Base-by-base conservation (phyloP, 2,888 invertebrate species). In the Drosophila acutilabella region DNA sequence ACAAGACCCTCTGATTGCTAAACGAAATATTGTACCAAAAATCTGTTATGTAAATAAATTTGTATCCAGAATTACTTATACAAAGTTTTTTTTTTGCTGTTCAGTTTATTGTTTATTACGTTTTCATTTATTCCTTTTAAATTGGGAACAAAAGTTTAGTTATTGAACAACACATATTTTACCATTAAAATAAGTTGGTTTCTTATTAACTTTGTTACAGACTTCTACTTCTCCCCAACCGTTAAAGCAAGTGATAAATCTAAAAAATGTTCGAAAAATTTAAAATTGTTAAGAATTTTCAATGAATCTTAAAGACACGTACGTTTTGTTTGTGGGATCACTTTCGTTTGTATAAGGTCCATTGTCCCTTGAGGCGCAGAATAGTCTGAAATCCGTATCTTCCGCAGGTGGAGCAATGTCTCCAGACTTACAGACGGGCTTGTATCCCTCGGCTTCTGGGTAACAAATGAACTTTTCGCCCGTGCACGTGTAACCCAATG, bases 391-490 rank as follows among this genome's bases (percentile, higher is more conserved):
- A 18, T 45, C 3, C n/a, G 30, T 23, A 41, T 66, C 42, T 4
- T 47, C 1, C 5, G 4, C 36, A 4, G 11, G 13, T 36, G 57
- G 36, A 4, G 33, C 6, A 14, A 18, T 2, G 1, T 53, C 36
- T 13, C 11, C 48, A 1, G 67, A 8, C n/a, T 38, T 36, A 26
- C 77, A 80, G 10, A 56, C 56, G 16, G 87, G 71, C 11, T 47
- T 18, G 16, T 70, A 23, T 2, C 57, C 47, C 0, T 51, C 38
- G 23, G 33, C 23, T 38, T 57, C 41, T 2, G 20, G 16, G 52
- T 88, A 82, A 18, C 82, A 83, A 48, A 78, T 67, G 40, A 66
- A 78, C 13, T 56, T 62, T 0, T 57, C 78, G 20, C 59, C 88
- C 10, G 87, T 89, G 60, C 89, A 71, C 47, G 87, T 11, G 7